phyloP scores from a whole-genome alignment of 2,888 invertebrate genomes.

The Pachliopta kotzebuea region DNA sequence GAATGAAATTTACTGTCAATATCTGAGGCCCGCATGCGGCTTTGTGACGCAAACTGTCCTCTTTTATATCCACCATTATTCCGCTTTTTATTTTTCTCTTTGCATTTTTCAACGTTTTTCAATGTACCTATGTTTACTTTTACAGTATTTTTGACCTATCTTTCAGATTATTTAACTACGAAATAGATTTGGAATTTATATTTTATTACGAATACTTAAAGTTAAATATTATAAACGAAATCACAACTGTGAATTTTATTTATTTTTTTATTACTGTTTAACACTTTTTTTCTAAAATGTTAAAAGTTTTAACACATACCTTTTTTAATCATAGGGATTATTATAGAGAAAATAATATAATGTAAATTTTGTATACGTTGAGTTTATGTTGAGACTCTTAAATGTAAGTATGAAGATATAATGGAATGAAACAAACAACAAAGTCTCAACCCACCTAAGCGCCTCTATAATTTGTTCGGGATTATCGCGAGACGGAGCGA shows the following conservation, averaged over 20 bases:
- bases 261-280: too few species aligned
- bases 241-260: background rate
- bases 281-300: too few species aligned
- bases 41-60: slow-evolving; percentile 77
- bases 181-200: background rate
- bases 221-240: background rate
- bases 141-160: slow-evolving; percentile 27
- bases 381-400: background rate
- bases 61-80: slow-evolving; percentile 73
- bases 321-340: too few species aligned
- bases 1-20: slow-evolving; percentile 82
- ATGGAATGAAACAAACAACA: slow-evolving; percentile 62
- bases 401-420: background rate
- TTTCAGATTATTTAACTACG: background rate
- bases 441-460: slow-evolving; percentile 58
- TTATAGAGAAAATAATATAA: background rate
- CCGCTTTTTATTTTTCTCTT: slow-evolving; percentile 62
- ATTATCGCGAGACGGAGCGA: slow-evolving; percentile 73
- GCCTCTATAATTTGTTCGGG: slow-evolving; percentile 75
- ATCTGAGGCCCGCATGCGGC: slow-evolving; percentile 79
- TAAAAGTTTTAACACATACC: too few species aligned
- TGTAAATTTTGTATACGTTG: background rate
- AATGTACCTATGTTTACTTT: slow-evolving; percentile 47
- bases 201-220: background rate
- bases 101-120: slow-evolving; percentile 62